Percentiles rank a stretch among this genome's conserved stretches.
phyloP scores from a whole-genome alignment of 2,888 invertebrate species.

The Tenthredo amoena region DNA sequence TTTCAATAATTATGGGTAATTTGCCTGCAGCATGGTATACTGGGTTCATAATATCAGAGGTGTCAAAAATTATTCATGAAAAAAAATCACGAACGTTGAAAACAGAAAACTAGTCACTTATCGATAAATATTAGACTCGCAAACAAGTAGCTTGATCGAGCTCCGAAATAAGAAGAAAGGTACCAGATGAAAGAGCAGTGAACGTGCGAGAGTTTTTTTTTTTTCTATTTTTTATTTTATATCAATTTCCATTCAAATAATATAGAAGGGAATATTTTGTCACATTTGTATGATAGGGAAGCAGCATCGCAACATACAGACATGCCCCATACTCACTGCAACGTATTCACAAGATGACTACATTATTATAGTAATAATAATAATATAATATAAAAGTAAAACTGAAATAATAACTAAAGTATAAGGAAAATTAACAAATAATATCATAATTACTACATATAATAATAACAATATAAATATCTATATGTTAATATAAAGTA shows the following conservation, averaged over 20 bases:
- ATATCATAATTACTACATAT: slow-evolving; percentile 47
- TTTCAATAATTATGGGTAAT: neutral
- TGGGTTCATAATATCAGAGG: neutral
- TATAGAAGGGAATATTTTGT: slow-evolving; percentile 38
- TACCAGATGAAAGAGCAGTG: neutral
- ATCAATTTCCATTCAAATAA: neutral
- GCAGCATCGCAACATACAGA: slow-evolving; percentile 36
- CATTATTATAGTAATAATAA: slow-evolving; percentile 2
- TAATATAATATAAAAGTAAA: slow-evolving; percentile 36
- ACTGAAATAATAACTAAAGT: slow-evolving; percentile 38
- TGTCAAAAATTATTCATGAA: neutral
- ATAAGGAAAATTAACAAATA: slow-evolving; percentile 43
- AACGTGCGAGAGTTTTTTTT: neutral
- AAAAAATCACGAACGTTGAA: neutral
- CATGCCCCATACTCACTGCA: slow-evolving; percentile 21
- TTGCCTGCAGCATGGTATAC: neutral
- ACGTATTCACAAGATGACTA: slow-evolving; percentile 44
- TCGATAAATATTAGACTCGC: neutral
- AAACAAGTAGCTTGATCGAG: neutral
- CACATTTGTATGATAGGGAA: neutral
- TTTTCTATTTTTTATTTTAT: neutral
- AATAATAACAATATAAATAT: slow-evolving; percentile 41
- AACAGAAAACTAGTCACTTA: slow-evolving; percentile 42
- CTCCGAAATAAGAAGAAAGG: neutral
- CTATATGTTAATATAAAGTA: slow-evolving; percentile 48